Conservation (phyloP, 2,797 vertebrate genomes). For the Epinephelus coioides region DNA sequence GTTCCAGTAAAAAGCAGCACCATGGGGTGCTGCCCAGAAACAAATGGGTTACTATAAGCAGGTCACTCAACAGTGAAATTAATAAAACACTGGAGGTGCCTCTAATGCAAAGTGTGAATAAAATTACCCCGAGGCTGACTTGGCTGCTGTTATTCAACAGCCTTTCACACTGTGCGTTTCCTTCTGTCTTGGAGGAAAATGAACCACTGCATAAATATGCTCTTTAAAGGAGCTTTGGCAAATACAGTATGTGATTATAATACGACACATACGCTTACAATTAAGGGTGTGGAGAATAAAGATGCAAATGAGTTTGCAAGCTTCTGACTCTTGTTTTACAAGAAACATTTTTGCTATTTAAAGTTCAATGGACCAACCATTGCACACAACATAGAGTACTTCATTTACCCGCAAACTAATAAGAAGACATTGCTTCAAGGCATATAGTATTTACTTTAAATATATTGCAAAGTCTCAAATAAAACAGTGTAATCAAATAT, state of each 20-base stretch:
- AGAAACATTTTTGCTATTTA: slow-evolving; percentile 1
- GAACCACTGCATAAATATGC: slow-evolving; percentile 50
- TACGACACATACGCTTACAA: slow-evolving; percentile 32
- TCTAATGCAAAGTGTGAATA: slow-evolving; percentile 70
- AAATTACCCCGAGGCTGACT: slow-evolving; percentile 58
- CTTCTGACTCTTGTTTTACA: slow-evolving; percentile 27
- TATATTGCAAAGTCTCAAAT: background rate
- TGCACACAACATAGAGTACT: background rate
- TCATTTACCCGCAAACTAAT: background rate
- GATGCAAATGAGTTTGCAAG: slow-evolving; percentile 46
- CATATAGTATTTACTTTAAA: background rate
- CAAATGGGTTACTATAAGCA: slow-evolving; percentile 70
- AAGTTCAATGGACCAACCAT: background rate
- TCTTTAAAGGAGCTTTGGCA: slow-evolving; percentile 53
- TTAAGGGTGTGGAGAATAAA: slow-evolving; percentile 34
- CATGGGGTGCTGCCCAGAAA: slow-evolving; percentile 65
- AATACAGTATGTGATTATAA: slow-evolving; percentile 43
- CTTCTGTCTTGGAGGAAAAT: slow-evolving; percentile 51
- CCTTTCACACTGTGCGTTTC: slow-evolving; percentile 27
- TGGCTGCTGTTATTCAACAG: slow-evolving; percentile 48
- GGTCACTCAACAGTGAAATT: slow-evolving; percentile 83
- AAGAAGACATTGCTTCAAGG: background rate
- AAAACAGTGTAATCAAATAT: background rate
- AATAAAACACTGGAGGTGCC: slow-evolving; percentile 73
- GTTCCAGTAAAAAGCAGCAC: slow-evolving; percentile 63